Evolutionary conservation across 2,797 vertebrate species (phyloP), one percentile per base, ranked within the genome.

Genomic region (Lagorchestes hirsutus): DNA sequence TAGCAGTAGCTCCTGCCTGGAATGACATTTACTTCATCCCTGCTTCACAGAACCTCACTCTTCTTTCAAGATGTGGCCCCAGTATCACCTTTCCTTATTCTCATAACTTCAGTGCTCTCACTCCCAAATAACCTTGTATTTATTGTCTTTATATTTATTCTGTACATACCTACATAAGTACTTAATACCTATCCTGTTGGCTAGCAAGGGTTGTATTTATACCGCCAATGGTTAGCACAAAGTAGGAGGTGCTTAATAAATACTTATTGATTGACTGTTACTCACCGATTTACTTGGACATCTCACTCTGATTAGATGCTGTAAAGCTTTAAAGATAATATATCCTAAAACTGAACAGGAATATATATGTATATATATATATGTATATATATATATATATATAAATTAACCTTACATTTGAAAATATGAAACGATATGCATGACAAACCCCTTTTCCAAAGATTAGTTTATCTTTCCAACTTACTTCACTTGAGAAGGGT

Each of bases 401-500:
- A 54, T 22, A 91, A 93, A 93, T 0, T 55, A 59, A 92, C 90
- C 29, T 87, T 95, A 92, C 92, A 50, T 67, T 74, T 93, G 50
- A 92, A 96, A 95, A 92, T 62, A 94, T 1, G 67, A 93, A 91
- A 90, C 28, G 93, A 46, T 96, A 74, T 90, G 94, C 96, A 92
- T 9, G 27, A 96, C 31, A 94, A 91, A 28, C 55, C 34, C 57
- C 93, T 93, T 46, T 2, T 10, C 8, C 5, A 52, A 87, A 96
- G 90, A 55, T 46, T 82, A 94, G 93, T 94, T 93, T 93, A 96
- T 67, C 40, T 14, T 96, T 92, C 56, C 52, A 92, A 97, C 99
- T 98, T 98, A 99, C 99, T 99, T 99, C 97, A 98, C 97, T 97
- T 99, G 99, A 94, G 98, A 97, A 95, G 98, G 97, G 91, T 98